Evolutionary conservation across 2,797 vertebrate genomes (phyloP).

Genomic region (Diceros bicornis): DNA sequence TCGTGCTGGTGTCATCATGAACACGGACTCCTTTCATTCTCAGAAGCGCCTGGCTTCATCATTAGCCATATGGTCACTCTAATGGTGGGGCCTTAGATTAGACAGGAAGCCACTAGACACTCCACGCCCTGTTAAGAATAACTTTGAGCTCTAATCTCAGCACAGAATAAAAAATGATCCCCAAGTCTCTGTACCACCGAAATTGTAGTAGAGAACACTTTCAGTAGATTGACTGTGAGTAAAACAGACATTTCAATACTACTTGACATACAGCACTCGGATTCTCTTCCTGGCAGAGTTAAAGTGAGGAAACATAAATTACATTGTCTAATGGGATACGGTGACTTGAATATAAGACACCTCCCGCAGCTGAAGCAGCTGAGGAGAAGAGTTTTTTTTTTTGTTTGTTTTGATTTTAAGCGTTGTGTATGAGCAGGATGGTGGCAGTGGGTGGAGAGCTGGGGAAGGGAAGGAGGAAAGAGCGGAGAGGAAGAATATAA

Average conservation of each 20-base stretch:
- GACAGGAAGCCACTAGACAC: background rate
- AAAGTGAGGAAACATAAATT: slow-evolving; percentile 48
- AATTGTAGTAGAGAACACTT: background rate
- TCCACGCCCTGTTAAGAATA: background rate
- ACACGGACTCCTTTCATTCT: background rate
- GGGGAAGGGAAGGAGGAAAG: background rate
- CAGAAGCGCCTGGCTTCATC: background rate
- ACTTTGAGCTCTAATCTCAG: background rate
- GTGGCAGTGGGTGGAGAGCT: background rate
- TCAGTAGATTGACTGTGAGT: background rate
- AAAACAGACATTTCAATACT: slow-evolving; percentile 55
- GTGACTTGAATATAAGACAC: slow-evolving; percentile 35
- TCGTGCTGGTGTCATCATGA: background rate
- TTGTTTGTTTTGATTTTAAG: slow-evolving; percentile 40
- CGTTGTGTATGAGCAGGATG: background rate
- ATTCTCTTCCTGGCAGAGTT: slow-evolving; percentile 38
- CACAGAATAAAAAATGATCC: background rate
- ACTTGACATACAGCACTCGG: background rate
- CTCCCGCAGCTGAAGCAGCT: slow-evolving; percentile 1
- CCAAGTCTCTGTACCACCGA: background rate
- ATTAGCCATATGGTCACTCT: background rate
- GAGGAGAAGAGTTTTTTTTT: background rate
- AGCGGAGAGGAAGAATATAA: background rate
- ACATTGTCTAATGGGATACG: slow-evolving; percentile 19
- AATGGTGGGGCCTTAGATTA: background rate